phyloP scores from a whole-genome alignment of 2,797 vertebrate genomes.

The Percopsis omiscomaycus region DNA sequence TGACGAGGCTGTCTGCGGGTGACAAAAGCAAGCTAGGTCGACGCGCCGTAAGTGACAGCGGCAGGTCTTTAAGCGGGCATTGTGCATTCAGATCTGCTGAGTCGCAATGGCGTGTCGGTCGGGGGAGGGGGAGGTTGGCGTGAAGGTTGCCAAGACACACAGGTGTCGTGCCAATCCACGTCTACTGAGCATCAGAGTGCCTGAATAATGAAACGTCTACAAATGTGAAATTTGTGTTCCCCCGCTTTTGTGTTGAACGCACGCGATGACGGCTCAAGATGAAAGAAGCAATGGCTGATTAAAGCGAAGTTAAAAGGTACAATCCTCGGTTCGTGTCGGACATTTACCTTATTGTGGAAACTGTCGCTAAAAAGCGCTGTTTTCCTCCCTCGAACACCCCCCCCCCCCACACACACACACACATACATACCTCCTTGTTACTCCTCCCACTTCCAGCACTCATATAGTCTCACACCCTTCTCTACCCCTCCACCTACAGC shows the following conservation, averaged over 20 bases:
- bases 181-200: neutral
- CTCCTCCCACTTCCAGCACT: too few species aligned
- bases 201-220: neutral
- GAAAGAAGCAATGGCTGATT: neutral
- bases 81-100: conserved; percentile 43
- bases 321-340: too few species aligned
- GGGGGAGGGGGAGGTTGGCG: conserved; percentile 3
- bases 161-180: conserved; percentile 9
- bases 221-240: neutral
- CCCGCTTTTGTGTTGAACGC: neutral
- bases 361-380: too few species aligned
- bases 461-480: too few species aligned
- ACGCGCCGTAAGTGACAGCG: conserved; percentile 33
- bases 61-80: conserved; percentile 42
- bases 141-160: conserved; percentile 9
- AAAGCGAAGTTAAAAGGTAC: neutral
- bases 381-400: too few species aligned
- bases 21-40: conserved; percentile 25
- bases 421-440: too few species aligned
- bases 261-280: neutral
- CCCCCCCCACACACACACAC: too few species aligned
- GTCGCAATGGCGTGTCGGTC: conserved; percentile 24
- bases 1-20: conserved; percentile 20
- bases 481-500: too few species aligned
- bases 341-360: too few species aligned